phyloP scores from a whole-genome alignment of 2,113 vertebrate genomes.

The Callaeas wilsoni region DNA sequence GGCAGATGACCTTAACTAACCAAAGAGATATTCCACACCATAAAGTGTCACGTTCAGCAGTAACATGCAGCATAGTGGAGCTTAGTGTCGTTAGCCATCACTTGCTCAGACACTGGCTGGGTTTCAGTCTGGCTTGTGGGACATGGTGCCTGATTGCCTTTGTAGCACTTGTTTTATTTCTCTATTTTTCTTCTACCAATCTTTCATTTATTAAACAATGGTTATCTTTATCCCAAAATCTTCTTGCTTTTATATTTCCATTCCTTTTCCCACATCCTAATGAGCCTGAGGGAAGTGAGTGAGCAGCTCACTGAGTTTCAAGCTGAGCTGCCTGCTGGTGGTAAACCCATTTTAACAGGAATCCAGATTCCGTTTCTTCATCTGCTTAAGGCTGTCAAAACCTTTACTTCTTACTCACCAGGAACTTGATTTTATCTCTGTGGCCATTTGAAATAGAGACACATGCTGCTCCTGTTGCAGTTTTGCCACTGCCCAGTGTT shows the following conservation, averaged over 20 bases:
- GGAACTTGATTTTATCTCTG: background rate
- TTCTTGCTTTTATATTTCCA: background rate
- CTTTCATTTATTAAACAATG: background rate
- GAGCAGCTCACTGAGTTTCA: background rate
- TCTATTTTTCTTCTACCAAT: background rate
- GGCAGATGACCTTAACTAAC: background rate
- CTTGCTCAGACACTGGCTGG: background rate
- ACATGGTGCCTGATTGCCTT: background rate
- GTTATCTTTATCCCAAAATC: background rate
- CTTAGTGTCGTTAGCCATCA: fast-evolving
- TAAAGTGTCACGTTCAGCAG: background rate
- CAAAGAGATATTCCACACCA: background rate
- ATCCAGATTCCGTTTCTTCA: background rate
- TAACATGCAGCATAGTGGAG: fast-evolving
- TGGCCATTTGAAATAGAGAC: background rate
- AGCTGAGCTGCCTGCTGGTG: background rate
- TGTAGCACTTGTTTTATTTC: background rate
- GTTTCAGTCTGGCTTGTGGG: background rate
- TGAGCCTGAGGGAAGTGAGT: background rate
- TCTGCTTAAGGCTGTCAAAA: background rate
- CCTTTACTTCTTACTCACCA: background rate
- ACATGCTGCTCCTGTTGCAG: background rate
- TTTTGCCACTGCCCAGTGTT: background rate
- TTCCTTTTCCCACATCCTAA: background rate
- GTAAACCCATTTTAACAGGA: background rate